Conservation (phyloP, 2,888 invertebrate genomes). For the Furcula furcula region DNA sequence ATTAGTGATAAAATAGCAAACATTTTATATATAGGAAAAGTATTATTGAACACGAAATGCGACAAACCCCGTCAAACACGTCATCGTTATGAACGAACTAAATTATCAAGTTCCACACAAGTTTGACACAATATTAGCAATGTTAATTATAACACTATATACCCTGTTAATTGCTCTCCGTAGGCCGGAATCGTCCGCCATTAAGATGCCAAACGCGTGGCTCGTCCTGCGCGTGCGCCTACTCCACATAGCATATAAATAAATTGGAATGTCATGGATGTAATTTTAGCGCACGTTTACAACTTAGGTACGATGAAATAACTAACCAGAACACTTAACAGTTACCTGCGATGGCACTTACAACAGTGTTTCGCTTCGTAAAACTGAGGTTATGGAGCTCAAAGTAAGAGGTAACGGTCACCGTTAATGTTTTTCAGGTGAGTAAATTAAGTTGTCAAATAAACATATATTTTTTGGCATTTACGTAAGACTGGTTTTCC, state of each 20-base stretch:
- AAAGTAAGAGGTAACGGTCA: not conserved
- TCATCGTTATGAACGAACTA: too few relatives aligned
- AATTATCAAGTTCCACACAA: too few relatives aligned
- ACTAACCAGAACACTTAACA: constrained; percentile 21
- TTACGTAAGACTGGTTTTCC: too few relatives aligned
- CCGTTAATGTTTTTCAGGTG: too few relatives aligned
- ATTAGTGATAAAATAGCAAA: too few relatives aligned
- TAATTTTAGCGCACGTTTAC: constrained; percentile 51
- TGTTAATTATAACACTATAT: too few relatives aligned
- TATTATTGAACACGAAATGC: too few relatives aligned
- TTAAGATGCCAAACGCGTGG: constrained; percentile 42
- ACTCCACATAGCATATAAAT: constrained; percentile 46
- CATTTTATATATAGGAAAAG: too few relatives aligned
- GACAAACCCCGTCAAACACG: too few relatives aligned
- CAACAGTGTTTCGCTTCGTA: constrained; percentile 15
- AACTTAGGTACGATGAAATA: constrained; percentile 11
- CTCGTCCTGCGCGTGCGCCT: constrained; percentile 24
- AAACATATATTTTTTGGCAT: too few relatives aligned
- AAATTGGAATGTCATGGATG: constrained; percentile 56
- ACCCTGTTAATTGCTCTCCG: constrained; percentile 12
- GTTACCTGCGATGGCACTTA: constrained; percentile 15
- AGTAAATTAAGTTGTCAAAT: too few relatives aligned
- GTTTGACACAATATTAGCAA: too few relatives aligned
- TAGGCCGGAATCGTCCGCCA: constrained; percentile 42
- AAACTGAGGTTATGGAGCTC: not conserved